phyloP scores from a whole-genome alignment of 2,888 invertebrate genomes.

The Tenthredo distinguenda region DNA sequence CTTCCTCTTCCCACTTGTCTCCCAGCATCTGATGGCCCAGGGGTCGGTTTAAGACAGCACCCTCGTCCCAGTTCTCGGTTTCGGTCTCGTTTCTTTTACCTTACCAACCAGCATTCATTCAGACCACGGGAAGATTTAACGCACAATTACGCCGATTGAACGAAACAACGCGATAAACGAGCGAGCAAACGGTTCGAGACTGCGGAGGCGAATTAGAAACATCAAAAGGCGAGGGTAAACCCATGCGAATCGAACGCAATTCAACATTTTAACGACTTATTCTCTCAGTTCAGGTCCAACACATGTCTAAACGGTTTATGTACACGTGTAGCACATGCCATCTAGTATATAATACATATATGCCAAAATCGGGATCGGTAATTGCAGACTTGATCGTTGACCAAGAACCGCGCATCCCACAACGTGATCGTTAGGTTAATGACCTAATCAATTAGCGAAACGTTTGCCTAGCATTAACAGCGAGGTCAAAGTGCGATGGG shows the following conservation, averaged over 20 bases:
- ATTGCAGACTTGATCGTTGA: constrained; percentile 22
- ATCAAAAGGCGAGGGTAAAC: constrained; percentile 26
- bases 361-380: not conserved
- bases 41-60: constrained; percentile 5
- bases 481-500: constrained; percentile 16
- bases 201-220: constrained; percentile 47
- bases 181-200: constrained; percentile 49
- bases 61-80: not conserved
- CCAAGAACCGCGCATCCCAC: not conserved
- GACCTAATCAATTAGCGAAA: constrained; percentile 19
- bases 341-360: not conserved
- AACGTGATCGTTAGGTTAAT: constrained; percentile 5
- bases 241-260: not conserved
- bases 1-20: not conserved
- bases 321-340: not conserved
- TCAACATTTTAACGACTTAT: constrained; percentile 13
- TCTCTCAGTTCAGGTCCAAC: not conserved
- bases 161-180: constrained; percentile 53
- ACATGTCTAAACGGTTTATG: not conserved
- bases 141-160: constrained; percentile 72
- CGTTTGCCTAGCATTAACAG: not conserved
- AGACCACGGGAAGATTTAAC: constrained; percentile 67
- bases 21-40: not conserved
- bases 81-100: not conserved
- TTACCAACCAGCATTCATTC: constrained; percentile 63